A percentile compares a stretch with the other conserved stretches of the same genome.
Evolutionary conservation across 2,888 invertebrate species (phyloP).

Genomic region (Chymomyza amoena): DNA sequence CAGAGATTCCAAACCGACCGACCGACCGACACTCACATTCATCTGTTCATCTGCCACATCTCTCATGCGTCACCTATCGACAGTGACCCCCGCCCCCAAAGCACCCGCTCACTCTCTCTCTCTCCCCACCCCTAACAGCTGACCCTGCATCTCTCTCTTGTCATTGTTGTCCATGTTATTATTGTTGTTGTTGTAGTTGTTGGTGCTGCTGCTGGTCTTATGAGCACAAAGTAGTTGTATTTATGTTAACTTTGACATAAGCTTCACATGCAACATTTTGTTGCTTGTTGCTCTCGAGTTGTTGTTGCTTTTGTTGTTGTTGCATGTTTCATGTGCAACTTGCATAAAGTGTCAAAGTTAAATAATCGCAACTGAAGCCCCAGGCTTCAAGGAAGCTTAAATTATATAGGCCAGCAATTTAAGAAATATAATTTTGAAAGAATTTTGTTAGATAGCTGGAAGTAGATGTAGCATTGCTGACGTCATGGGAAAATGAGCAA

Average conservation of each 20-base stretch:
- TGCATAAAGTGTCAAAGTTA: conserved; percentile 63
- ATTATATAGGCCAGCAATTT: neutral
- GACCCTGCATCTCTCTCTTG: conserved; percentile 13
- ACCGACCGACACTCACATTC: neutral
- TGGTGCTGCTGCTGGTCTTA: conserved; percentile 20
- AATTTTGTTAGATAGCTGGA: too few relatives aligned
- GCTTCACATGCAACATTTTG: conserved; percentile 64
- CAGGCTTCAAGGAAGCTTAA: conserved; percentile 4
- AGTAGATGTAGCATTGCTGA: too few relatives aligned
- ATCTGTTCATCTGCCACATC: neutral
- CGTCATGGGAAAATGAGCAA: too few relatives aligned
- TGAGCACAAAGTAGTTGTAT: conserved; percentile 64
- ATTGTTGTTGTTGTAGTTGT: conserved; percentile 16
- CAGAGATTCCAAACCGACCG: neutral
- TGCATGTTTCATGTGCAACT: conserved; percentile 58
- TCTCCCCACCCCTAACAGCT: neutral
- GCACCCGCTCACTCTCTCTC: neutral
- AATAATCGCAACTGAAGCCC: conserved; percentile 45
- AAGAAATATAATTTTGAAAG: neutral
- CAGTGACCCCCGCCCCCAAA: neutral
- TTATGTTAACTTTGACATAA: conserved; percentile 72
- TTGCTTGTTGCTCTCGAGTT: conserved; percentile 16
- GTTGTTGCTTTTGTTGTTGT: conserved; percentile 29
- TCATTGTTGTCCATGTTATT: conserved; percentile 16
- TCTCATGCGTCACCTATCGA: neutral